Evolutionary conservation across 2,797 vertebrate species (phyloP).

Genomic region (Characodon lateralis): DNA sequence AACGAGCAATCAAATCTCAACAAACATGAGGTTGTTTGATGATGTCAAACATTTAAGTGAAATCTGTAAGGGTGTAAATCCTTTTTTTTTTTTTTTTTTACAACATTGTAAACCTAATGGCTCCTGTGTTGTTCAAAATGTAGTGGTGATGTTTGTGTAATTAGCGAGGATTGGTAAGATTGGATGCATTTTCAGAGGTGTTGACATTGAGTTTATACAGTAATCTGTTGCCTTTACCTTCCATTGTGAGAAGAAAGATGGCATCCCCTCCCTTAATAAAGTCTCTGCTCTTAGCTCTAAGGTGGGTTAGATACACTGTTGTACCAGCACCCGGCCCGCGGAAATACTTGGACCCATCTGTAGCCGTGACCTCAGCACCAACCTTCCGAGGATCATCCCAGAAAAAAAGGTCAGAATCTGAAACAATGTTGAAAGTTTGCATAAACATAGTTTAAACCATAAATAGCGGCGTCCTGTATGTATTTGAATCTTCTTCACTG

Average conservation of each 20-base stretch:
- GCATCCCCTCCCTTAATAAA: slow-evolving; percentile 89
- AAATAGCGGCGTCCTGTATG: neutral
- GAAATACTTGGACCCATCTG: slow-evolving; percentile 83
- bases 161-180: neutral
- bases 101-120: too few relatives aligned
- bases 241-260: slow-evolving; percentile 88
- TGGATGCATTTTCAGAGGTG: neutral
- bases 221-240: slow-evolving; percentile 79
- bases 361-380: slow-evolving; percentile 71
- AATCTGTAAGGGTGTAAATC: too few relatives aligned
- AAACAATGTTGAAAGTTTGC: neutral
- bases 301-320: slow-evolving; percentile 80
- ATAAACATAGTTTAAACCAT: neutral
- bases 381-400: slow-evolving; percentile 91
- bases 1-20: neutral
- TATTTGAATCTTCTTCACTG: neutral
- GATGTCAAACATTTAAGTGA: too few relatives aligned
- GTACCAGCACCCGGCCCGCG: slow-evolving; percentile 81
- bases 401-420: slow-evolving; percentile 61
- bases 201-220: neutral
- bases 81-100: too few relatives aligned
- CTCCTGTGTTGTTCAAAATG: neutral
- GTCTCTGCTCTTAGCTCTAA: slow-evolving; percentile 86
- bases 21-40: neutral
- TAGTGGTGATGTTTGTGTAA: neutral